Conservation (phyloP, 2,113 vertebrate genomes). For the Pangasianodon gigas region DNA sequence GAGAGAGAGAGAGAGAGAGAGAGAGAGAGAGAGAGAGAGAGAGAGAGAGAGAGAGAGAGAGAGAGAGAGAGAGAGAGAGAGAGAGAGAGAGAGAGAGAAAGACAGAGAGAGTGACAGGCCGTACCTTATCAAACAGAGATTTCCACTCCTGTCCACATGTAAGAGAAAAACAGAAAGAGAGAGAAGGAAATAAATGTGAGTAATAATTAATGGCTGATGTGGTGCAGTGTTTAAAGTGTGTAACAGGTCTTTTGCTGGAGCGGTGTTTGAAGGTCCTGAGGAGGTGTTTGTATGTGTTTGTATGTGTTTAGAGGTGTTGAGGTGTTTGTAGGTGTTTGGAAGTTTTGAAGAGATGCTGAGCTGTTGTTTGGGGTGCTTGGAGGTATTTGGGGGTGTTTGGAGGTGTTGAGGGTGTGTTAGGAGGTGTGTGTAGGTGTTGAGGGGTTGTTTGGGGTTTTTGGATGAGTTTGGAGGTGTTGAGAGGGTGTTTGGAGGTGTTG, state of each 20-base stretch:
- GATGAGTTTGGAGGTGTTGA: neutral
- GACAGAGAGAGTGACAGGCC: neutral
- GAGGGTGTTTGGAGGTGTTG: neutral
- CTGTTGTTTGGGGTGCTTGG: neutral
- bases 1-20: slow-evolving; percentile 34
- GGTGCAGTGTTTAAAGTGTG: neutral
- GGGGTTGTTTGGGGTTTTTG: neutral
- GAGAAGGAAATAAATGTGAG: neutral
- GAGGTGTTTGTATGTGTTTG: neutral
- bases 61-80: slow-evolving; percentile 13
- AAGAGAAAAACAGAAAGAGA: neutral
- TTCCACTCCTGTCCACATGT: slow-evolving; percentile 25
- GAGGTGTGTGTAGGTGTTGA: neutral
- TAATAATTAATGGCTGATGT: neutral
- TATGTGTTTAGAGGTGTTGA: neutral
- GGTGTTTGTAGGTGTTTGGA: neutral
- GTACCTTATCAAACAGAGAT: slow-evolving; percentile 35
- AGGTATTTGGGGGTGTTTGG: neutral
- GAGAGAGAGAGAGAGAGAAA: slow-evolving; percentile 33
- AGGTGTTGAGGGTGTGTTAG: neutral
- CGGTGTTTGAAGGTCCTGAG: neutral
- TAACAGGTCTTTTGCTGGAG: neutral
- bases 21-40: slow-evolving; percentile 16
- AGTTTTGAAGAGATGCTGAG: neutral
- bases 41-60: slow-evolving; percentile 35